Evolutionary conservation across 2,113 vertebrate species (phyloP), one percentile per base, ranked within the genome.

Genomic region (Gallinago paraguaiae): DNA sequence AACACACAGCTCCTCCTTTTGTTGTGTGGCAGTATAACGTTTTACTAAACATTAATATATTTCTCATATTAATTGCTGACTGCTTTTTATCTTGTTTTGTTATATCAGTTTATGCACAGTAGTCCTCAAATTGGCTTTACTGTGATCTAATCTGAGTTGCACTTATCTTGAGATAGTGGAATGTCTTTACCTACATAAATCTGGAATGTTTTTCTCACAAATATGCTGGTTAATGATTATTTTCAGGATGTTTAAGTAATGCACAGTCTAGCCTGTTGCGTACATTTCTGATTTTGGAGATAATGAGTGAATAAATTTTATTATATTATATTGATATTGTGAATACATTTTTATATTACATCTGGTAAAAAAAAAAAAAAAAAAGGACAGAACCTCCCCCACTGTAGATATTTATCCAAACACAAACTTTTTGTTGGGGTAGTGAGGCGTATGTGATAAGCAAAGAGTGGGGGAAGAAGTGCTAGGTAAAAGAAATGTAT

Each of bases 381-480:
- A 25, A 17, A 25, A 59, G 43, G 17, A 37, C 35, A 61, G 45
- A 46, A 46, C 37, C 15, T 1, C 9, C 35, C 10, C 10, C 35
- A 27, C 11, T 67, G 13, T 56, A 39, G 37, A 17, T 81, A 39
- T n/a, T 90, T 74, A 51, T 56, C 14, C 50, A 74, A 72, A 46
- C 33, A 70, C 4, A n/a, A 54, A 39, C 4, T n/a, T 63, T 87
- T 78, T 43, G 6, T 17, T 64, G 65, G 13, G 16, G 9, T 4
- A 0, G 2, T 10, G 8, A 9, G 8, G 30, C 0, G 0, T n/a
- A 59, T 45, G 8, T 43, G 59, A 68, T n/a, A 88, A 50, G 8
- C 7, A 7, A 35, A 60, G 27, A 46, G 13, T 31, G 3, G 5
- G 20, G 37, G 4, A 30, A 28, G 60, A 64, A 80, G 17, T 56